These are phyloP conservation scores for Lithophane ornitopus DNA, from an alignment of 2,888 invertebrate genomes.

Conservation along the genomic window DNA sequence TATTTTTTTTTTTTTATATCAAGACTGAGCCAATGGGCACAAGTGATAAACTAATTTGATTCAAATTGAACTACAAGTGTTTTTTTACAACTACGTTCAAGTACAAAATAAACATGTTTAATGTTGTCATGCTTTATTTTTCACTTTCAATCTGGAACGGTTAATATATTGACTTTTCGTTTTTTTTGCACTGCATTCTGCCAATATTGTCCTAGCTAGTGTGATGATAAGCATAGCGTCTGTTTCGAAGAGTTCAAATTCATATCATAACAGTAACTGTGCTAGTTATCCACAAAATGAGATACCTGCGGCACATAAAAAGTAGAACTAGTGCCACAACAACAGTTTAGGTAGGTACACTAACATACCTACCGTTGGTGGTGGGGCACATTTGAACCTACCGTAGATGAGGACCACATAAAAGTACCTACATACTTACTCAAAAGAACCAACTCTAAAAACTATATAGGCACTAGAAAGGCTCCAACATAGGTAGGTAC, in stretches of 20 bases:
- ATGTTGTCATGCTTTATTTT: not conserved
- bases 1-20: not conserved
- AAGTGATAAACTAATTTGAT: not conserved
- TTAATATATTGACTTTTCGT: conserved; percentile 37
- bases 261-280: not conserved
- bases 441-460: no score
- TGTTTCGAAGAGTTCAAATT: not conserved
- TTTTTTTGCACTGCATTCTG: not conserved
- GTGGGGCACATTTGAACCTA: no score
- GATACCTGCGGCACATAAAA: not conserved
- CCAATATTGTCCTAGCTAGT: not conserved
- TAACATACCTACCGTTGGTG: no score
- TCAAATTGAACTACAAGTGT: not conserved
- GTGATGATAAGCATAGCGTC: not conserved
- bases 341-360: not conserved
- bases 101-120: not conserved
- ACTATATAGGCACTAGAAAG: no score
- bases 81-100: not conserved
- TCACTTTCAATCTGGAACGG: conserved; percentile 20
- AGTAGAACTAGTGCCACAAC: not conserved
- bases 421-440: no score
- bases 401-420: no score
- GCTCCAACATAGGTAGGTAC: no score
- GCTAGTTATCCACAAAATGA: no score
- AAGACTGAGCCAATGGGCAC: not conserved